phyloP scores from a whole-genome alignment of 2,888 invertebrate species.

The Cenopis cana region DNA sequence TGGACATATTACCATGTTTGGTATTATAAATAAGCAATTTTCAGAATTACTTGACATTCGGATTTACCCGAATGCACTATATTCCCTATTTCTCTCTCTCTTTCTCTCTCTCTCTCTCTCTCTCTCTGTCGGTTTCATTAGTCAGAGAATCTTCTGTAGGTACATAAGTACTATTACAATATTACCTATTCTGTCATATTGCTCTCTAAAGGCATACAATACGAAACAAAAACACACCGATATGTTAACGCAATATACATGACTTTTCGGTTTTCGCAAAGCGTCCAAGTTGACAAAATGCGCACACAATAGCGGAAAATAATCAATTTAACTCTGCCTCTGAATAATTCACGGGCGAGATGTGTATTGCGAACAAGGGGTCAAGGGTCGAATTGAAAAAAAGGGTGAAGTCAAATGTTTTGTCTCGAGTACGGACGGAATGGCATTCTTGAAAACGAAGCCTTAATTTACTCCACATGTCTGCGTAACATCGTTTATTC shows the following conservation, averaged over 20 bases:
- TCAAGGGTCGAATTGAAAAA: conserved; percentile 35
- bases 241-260: not conserved
- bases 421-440: conserved; percentile 30
- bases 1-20: too few relatives aligned
- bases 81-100: too few relatives aligned
- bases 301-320: conserved; percentile 1
- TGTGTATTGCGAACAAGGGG: conserved; percentile 27
- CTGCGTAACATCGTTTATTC: not conserved
- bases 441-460: conserved; percentile 35
- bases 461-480: conserved; percentile 22
- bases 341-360: conserved; percentile 24
- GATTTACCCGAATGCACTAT: too few relatives aligned
- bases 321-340: conserved; percentile 16
- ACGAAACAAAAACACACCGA: not conserved
- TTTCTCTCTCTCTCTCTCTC: too few relatives aligned
- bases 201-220: not conserved
- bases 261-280: not conserved
- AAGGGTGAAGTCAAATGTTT: conserved; percentile 40
- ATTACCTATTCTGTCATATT: too few relatives aligned
- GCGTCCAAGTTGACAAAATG: not conserved
- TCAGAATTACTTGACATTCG: too few relatives aligned
- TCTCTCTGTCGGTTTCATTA: too few relatives aligned
- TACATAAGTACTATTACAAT: too few relatives aligned
- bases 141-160: too few relatives aligned
- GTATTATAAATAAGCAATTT: too few relatives aligned